These are phyloP conservation scores for Empis stercorea DNA, from an alignment of 2,888 invertebrate genomes.

Conservation along the genomic window DNA sequence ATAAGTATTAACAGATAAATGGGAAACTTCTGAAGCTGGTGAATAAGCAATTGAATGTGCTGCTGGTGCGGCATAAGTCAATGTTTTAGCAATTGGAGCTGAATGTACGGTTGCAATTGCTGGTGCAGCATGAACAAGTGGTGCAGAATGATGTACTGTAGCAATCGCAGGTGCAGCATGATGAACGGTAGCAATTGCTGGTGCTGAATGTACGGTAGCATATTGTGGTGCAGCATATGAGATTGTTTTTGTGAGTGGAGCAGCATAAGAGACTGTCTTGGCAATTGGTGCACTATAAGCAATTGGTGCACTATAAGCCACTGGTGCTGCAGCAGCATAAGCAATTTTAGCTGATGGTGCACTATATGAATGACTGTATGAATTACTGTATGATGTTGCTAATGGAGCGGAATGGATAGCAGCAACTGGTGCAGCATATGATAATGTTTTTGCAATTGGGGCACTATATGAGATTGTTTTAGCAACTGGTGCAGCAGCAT, in stretches of 20 bases:
- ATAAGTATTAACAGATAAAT: neutral
- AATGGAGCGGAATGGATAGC: conserved; percentile 11
- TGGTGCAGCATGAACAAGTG: no score
- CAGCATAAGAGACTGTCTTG: conserved; percentile 8
- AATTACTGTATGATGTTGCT: conserved; percentile 10
- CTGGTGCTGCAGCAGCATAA: conserved; percentile 6
- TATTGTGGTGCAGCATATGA: conserved; percentile 10
- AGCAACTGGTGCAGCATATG: conserved; percentile 12
- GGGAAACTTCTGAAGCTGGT: no score
- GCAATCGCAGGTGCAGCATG: no score
- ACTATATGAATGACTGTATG: no score
- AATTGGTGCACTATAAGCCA: conserved; percentile 1
- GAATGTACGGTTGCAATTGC: no score
- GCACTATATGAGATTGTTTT: conserved; percentile 5
- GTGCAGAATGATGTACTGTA: no score
- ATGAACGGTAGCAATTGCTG: no score
- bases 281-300: conserved; percentile 4
- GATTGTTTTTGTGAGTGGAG: conserved; percentile 9
- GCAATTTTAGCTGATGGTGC: conserved; percentile 6
- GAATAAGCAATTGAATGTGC: no score
- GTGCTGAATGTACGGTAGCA: no score
- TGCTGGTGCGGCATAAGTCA: no score
- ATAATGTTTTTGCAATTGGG: conserved; percentile 1
- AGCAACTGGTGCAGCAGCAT: no score
- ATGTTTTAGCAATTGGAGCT: no score